phyloP scores from a whole-genome alignment of 1,140 invertebrate genomes.

The Galleria mellonella region DNA sequence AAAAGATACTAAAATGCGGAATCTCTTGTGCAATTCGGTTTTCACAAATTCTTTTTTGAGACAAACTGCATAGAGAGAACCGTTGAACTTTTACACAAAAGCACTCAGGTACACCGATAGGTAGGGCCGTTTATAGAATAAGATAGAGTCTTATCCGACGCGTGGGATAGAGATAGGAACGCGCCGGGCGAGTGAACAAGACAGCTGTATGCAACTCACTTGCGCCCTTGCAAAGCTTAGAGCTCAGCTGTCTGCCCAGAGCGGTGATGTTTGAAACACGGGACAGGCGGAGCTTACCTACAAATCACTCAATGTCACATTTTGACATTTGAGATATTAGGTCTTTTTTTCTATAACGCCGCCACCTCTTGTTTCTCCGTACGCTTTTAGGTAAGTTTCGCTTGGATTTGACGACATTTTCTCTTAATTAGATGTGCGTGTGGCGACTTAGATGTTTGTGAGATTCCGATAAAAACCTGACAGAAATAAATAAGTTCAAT shows the following conservation, averaged over 20 bases:
- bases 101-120: conserved; percentile 67
- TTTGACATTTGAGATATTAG: conserved; percentile 76
- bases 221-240: conserved; percentile 58
- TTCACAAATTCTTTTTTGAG: conserved; percentile 56
- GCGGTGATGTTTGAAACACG: conserved; percentile 75
- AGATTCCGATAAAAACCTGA: neutral
- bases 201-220: conserved; percentile 51
- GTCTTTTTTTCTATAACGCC: conserved; percentile 72
- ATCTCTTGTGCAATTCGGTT: conserved; percentile 41
- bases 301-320: conserved; percentile 76
- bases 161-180: conserved; percentile 38
- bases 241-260: conserved; percentile 66
- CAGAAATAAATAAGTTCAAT: no score
- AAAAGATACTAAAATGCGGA: conserved; percentile 14
- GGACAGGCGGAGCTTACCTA: conserved; percentile 75
- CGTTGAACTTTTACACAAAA: conserved; percentile 70
- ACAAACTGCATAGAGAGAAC: conserved; percentile 63
- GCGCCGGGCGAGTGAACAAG: conserved; percentile 37
- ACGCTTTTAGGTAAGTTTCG: conserved; percentile 16
- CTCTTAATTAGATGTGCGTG: conserved; percentile 6
- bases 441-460: neutral
- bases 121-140: conserved; percentile 65
- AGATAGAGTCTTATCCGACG: conserved; percentile 49
- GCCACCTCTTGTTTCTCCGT: conserved; percentile 48
- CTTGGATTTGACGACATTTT: conserved; percentile 4